phyloP scores from a whole-genome alignment of 2,113 vertebrate genomes.

The Oenanthe oenanthe region DNA sequence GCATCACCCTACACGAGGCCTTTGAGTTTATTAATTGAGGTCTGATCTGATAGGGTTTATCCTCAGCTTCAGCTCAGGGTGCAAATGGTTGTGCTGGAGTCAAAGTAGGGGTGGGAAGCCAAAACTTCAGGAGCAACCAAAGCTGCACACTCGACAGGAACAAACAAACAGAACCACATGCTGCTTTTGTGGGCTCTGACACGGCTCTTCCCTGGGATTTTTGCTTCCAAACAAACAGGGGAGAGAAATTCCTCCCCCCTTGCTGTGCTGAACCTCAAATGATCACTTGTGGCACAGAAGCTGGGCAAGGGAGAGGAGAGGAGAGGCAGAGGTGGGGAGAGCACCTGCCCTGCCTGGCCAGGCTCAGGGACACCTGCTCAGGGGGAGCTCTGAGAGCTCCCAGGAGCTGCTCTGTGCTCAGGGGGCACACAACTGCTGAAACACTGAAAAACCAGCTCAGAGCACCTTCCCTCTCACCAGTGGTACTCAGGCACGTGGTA shows the following conservation, averaged over 20 bases:
- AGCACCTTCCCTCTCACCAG: neutral
- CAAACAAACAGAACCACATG: neutral
- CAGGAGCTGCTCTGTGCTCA: neutral
- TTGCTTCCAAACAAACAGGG: neutral
- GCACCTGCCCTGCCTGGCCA: neutral
- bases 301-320: neutral
- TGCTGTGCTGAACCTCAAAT: neutral
- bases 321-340: neutral
- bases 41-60: neutral
- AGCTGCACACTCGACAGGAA: neutral
- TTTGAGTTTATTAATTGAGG: neutral
- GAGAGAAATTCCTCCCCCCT: neutral
- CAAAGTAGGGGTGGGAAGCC: neutral
- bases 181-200: neutral
- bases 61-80: neutral
- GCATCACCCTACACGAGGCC: neutral
- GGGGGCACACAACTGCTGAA: neutral
- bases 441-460: rapidly evolving
- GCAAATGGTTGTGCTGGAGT: neutral
- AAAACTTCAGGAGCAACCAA: neutral
- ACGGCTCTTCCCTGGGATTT: neutral
- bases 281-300: neutral
- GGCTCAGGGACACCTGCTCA: rapidly evolving
- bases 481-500: rapidly evolving
- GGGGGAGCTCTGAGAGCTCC: neutral